Percentiles rank a stretch among this genome's conserved stretches.
Evolutionary conservation across 2,113 vertebrate species (phyloP).

Genomic region (Rousettus leschenaultii): DNA sequence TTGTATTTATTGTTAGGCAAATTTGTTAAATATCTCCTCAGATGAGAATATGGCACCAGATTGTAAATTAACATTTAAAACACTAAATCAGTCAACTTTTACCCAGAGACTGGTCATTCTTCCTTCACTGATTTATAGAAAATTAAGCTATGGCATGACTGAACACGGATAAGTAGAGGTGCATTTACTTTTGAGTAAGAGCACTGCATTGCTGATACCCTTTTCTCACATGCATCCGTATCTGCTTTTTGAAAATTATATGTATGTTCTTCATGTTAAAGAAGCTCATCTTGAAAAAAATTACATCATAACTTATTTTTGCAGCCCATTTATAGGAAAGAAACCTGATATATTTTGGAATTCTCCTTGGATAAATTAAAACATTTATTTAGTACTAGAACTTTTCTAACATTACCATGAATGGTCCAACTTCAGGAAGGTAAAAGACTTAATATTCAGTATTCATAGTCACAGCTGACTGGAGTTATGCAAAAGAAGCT

Average conservation of each 20-base stretch:
- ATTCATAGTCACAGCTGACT: slow-evolving; percentile 26
- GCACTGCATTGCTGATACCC: not conserved
- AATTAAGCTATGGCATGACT: not conserved
- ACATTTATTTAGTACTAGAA: not conserved
- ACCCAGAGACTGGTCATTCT: not conserved
- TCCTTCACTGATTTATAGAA: not conserved
- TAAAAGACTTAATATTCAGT: slow-evolving; percentile 22
- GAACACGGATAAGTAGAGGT: not conserved
- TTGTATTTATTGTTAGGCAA: not conserved
- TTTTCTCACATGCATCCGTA: not conserved
- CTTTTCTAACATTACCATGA: not conserved
- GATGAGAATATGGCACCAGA: slow-evolving; percentile 15
- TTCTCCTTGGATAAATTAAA: slow-evolving; percentile 4
- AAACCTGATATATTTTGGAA: slow-evolving; percentile 17
- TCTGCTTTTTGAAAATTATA: not conserved
- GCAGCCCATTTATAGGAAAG: not conserved
- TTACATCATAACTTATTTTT: not conserved
- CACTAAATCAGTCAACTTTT: not conserved
- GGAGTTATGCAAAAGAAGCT: not conserved
- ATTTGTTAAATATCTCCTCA: slow-evolving; percentile 24
- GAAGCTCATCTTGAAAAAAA: slow-evolving; percentile 1
- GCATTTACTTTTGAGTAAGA: slow-evolving; percentile 6
- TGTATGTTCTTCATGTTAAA: not conserved
- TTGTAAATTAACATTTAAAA: slow-evolving; percentile 48
- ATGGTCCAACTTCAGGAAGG: not conserved